A percentile compares a stretch with the other conserved stretches of the same genome.
Evolutionary conservation across 2,113 vertebrate species (phyloP).

Genomic region (Myxocyprinus asiaticus): DNA sequence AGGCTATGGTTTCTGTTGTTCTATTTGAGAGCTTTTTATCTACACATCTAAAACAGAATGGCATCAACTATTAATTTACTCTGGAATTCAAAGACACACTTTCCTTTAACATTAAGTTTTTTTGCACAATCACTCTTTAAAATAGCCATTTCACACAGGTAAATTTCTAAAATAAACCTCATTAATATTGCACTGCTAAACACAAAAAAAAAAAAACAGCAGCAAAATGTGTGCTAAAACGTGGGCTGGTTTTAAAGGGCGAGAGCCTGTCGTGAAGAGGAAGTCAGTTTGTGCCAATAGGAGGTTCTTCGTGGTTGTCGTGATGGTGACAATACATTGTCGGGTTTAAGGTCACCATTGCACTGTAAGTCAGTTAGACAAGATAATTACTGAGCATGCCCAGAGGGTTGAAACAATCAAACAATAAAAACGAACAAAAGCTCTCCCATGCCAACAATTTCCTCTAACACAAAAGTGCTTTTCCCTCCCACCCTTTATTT

Average conservation of each 20-base stretch:
- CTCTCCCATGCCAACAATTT: conserved; percentile 19
- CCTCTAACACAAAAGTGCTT: conserved; percentile 4
- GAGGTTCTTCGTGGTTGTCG: conserved; percentile 25
- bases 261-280: not conserved
- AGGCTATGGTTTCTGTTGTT: conserved; percentile 19
- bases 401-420: conserved; percentile 40
- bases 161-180: conserved; percentile 13
- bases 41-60: conserved; percentile 4
- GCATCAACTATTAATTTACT: conserved; percentile 25
- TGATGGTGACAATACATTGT: conserved; percentile 24
- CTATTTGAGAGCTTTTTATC: conserved; percentile 27
- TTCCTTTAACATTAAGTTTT: conserved; percentile 12
- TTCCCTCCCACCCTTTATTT: conserved; percentile 8
- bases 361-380: conserved; percentile 35
- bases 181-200: conserved; percentile 20
- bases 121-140: not conserved
- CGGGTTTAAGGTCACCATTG: conserved; percentile 35
- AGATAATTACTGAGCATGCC: conserved; percentile 48
- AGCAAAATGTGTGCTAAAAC: conserved; percentile 3
- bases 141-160: not conserved
- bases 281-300: conserved; percentile 21
- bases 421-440: conserved; percentile 31
- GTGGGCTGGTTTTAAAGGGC: conserved; percentile 23
- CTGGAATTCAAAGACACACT: conserved; percentile 15
- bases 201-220: not conserved